Evolutionary conservation across 2,888 invertebrate species (phyloP).

Genomic region (Thereva unica): DNA sequence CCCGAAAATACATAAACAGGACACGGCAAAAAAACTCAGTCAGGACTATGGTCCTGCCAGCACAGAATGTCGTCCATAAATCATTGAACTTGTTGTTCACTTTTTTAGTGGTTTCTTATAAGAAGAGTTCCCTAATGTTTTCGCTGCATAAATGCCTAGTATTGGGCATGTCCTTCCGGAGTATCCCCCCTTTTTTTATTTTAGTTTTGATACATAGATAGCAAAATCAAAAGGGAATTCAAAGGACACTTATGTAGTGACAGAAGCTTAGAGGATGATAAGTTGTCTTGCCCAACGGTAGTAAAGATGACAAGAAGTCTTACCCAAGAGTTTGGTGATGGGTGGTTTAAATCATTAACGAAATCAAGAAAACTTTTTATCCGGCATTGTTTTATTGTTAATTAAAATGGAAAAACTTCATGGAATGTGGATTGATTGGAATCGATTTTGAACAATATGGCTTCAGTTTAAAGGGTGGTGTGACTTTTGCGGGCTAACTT

Average conservation of each 20-base stretch:
- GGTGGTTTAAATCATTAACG: too few species aligned
- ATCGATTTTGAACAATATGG: too few species aligned
- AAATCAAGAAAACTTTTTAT: too few species aligned
- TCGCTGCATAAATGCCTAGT: conserved; percentile 28
- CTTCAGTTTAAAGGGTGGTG: too few species aligned
- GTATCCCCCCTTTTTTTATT: conserved; percentile 14
- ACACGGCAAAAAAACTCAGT: conserved; percentile 30
- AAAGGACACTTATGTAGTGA: conserved; percentile 22
- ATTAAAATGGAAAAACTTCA: too few species aligned
- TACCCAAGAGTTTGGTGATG: too few species aligned
- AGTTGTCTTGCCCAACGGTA: conserved; percentile 8
- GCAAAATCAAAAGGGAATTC: conserved; percentile 29
- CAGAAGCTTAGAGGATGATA: conserved; percentile 23
- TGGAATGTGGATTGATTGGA: too few species aligned
- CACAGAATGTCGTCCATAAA: conserved; percentile 40
- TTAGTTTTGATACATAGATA: conserved; percentile 9
- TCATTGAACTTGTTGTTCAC: conserved; percentile 40
- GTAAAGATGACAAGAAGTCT: conserved; percentile 21
- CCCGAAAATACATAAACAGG: too few species aligned
- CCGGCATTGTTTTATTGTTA: too few species aligned
- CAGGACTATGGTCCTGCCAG: conserved; percentile 38
- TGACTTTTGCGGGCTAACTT: too few species aligned
- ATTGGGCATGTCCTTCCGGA: neutral
- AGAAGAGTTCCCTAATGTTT: conserved; percentile 24
- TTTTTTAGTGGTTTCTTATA: conserved; percentile 36